Conservation (phyloP, 2,797 vertebrate genomes). For the Falco columbarius region DNA sequence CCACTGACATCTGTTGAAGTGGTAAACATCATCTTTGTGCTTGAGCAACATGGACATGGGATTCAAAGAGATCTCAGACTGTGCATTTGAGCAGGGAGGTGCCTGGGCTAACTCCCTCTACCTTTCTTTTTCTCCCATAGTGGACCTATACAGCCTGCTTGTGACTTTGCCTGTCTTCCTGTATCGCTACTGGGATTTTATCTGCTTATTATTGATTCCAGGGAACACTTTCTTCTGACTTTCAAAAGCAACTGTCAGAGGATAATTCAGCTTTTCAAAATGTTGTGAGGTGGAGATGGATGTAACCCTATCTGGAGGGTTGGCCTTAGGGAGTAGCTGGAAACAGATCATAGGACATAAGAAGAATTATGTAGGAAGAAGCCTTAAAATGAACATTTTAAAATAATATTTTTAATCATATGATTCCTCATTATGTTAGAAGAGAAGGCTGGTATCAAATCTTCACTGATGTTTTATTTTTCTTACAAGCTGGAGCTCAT, state of each 20-base stretch:
- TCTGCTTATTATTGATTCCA: neutral
- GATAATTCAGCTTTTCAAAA: neutral
- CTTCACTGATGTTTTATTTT: neutral
- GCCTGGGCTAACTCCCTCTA: fast-evolving
- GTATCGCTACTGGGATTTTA: neutral
- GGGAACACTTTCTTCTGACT: neutral
- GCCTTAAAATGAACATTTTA: neutral
- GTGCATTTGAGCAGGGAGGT: neutral
- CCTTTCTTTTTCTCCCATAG: neutral
- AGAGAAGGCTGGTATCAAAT: neutral
- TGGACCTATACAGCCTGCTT: neutral
- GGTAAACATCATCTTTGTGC: neutral
- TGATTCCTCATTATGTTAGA: neutral
- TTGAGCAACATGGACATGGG: neutral
- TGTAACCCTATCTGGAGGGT: neutral
- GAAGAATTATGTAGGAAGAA: neutral
- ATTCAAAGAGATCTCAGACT: neutral
- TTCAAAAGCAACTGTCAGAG: neutral
- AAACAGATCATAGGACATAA: neutral
- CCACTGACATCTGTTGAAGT: neutral
- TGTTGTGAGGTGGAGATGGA: neutral
- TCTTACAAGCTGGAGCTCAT: neutral
- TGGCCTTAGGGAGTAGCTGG: neutral
- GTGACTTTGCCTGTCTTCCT: neutral
- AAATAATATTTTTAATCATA: neutral